These are phyloP conservation scores for Lacerta agilis DNA, from an alignment of 2,797 vertebrate species.

Conservation along the genomic window DNA sequence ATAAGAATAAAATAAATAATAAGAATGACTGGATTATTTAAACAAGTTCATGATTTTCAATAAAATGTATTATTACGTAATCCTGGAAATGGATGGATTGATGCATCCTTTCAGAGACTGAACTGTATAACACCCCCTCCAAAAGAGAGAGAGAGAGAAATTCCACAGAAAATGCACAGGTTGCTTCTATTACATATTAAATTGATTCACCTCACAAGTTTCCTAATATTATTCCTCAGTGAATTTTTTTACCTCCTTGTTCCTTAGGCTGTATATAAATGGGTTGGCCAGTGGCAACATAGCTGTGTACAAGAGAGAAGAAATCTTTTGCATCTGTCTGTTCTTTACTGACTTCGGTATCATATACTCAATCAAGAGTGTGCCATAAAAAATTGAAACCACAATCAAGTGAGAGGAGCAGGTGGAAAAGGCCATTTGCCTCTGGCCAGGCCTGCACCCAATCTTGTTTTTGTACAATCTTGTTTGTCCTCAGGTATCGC, in stretches of 20 bases:
- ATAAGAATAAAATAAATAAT: too few relatives aligned
- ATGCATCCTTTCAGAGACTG: too few relatives aligned
- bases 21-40: too few relatives aligned
- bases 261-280: conserved; percentile 56
- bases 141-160: too few relatives aligned
- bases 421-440: conserved; percentile 56
- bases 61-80: too few relatives aligned
- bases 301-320: conserved; percentile 49
- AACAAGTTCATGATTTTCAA: too few relatives aligned
- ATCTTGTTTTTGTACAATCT: too few relatives aligned
- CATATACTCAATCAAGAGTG: conserved; percentile 45
- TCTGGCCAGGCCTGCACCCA: neutral
- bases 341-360: neutral
- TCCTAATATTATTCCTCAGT: conserved; percentile 28
- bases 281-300: conserved; percentile 42
- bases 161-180: too few relatives aligned
- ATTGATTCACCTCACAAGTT: neutral
- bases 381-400: conserved; percentile 43
- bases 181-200: too few relatives aligned
- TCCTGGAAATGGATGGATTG: too few relatives aligned
- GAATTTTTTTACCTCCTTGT: conserved; percentile 49
- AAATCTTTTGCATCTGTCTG: conserved; percentile 37
- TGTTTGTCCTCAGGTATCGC: too few relatives aligned
- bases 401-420: conserved; percentile 48
- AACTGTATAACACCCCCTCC: too few relatives aligned